Base-by-base conservation (phyloP, 2,797 vertebrate species). In the Cuniculus paca region DNA sequence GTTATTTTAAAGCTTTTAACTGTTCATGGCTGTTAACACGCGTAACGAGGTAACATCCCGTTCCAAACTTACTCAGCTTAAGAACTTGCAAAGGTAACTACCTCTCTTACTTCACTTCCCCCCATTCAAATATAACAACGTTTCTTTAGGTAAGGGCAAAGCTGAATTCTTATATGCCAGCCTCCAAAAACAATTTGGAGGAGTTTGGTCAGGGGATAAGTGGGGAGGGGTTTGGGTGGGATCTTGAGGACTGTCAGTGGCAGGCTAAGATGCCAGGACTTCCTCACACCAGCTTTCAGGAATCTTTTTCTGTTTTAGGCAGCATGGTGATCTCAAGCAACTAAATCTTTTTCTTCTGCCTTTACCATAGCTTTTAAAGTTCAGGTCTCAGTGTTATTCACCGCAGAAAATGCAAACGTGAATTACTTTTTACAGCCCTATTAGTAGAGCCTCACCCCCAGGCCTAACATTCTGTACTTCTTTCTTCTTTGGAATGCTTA, bases 401-500 rank as follows among this genome's bases (percentile, higher is more conserved):
- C 54, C 0, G 6, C 56, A 26, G 22, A 36, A 61, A 90, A 60
- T 78, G 5, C 42, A 87, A 79, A 91, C 77, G 39, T 28, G 85
- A 89, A 72, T 90, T n/a, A 13, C 17, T 80, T 50, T 17, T 83
- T 90, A 96, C 91, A 75, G 92, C 52, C 26, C 88, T 65, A 31
- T 75, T 88, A 88, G 58, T 20, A 77, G 50, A 24, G 24, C 28
- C 10, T 42, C 85, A 39, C 61, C 42, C 63, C 50, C 16, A 74
- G 45, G 81, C 61, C 61, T 88, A 88, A 61, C 52, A n/a, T 61
- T 63, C 87, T 82, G 24, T 5, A 20, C 75, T 94, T 84, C 70
- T 70, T 70, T 28, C 58, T 45, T 36, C 74, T n/a, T 95, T 50
- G 52, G n/a, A 83, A 95, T 91, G 74, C 80, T 95, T 80, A 45